Evolutionary conservation across 53 echinoderm and acorn worm species (phyloP).

Genomic region (Patiria pectinifera): DNA sequence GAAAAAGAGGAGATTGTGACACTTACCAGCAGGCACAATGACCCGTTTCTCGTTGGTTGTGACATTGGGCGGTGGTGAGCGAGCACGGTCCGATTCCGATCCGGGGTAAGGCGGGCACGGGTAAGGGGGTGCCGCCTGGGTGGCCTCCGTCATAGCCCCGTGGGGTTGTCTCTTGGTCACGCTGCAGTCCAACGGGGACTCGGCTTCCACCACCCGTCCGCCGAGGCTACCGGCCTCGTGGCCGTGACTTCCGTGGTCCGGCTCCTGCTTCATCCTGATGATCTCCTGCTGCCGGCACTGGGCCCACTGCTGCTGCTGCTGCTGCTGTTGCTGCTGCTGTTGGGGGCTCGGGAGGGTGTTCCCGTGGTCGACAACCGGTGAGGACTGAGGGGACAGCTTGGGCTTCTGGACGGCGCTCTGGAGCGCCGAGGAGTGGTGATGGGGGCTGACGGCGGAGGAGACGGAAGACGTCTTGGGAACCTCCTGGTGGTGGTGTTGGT

Average conservation of each 20-base stretch:
- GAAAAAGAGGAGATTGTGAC: neutral
- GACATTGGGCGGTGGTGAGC: conserved; percentile 90
- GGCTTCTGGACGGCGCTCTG: conserved; percentile 68
- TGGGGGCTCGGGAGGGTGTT: conserved; percentile 43
- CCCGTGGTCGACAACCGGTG: conserved; percentile 42
- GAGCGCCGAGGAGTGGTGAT: conserved; percentile 48
- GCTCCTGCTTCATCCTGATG: conserved; percentile 83
- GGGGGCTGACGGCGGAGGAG: conserved; percentile 65
- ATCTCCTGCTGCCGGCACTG: conserved; percentile 71
- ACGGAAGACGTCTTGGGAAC: conserved; percentile 58
- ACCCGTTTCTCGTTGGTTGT: conserved; percentile 90
- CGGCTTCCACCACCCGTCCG: conserved; percentile 76
- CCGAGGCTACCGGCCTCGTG: conserved; percentile 64
- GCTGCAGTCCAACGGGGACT: conserved; percentile 89
- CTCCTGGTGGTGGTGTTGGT: conserved; percentile 68
- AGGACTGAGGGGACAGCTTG: conserved; percentile 61
- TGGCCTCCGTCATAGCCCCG: conserved; percentile 75
- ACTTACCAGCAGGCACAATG: conserved; percentile 91
- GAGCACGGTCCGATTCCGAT: conserved; percentile 63
- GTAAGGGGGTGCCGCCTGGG: conserved; percentile 86
- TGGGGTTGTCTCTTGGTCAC: conserved; percentile 78
- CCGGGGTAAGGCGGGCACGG: conserved; percentile 87
- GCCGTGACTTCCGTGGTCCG: conserved; percentile 64
- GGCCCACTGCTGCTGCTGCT: conserved; percentile 62
- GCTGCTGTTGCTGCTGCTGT: conserved; percentile 50